Conservation (phyloP, 2,113 vertebrate species). For the Caloenas nicobarica region DNA sequence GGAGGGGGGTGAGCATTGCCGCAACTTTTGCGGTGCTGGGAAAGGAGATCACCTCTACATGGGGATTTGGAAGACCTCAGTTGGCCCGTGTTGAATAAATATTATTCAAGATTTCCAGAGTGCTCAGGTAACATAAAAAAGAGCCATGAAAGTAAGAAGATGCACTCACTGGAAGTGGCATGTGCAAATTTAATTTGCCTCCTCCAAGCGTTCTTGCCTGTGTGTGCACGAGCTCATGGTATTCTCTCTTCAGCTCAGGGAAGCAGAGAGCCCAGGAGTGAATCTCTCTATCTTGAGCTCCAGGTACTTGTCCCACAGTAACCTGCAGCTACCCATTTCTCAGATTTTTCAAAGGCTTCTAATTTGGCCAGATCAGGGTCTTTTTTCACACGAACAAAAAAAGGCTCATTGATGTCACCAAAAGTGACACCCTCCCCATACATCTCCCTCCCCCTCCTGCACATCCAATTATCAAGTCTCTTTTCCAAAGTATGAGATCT, state of each 20-base stretch:
- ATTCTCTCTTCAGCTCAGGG: not conserved
- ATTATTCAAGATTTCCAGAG: not conserved
- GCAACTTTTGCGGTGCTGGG: not conserved
- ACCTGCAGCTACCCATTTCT: not conserved
- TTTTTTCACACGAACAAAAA: constrained; percentile 46
- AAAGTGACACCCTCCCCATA: constrained; percentile 48
- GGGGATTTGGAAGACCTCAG: not conserved
- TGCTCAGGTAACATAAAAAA: not conserved
- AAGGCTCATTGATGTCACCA: constrained; percentile 54
- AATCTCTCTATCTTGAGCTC: not conserved
- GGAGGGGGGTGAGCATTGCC: not conserved
- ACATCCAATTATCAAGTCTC: constrained; percentile 65
- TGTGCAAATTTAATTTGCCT: not conserved
- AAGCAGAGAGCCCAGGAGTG: not conserved
- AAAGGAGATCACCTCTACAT: not conserved
- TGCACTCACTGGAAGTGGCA: not conserved
- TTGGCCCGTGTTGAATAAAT: not conserved
- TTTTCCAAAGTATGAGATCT: constrained; percentile 59
- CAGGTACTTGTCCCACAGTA: not conserved
- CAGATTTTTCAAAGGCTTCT: constrained; percentile 20
- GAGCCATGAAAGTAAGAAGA: not conserved
- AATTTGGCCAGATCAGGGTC: not conserved
- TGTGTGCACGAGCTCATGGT: not conserved
- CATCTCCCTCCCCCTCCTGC: constrained; percentile 43
- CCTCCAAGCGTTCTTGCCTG: not conserved